Base-by-base conservation (phyloP, 1,140 invertebrate species). In the Ectropis grisescens region DNA sequence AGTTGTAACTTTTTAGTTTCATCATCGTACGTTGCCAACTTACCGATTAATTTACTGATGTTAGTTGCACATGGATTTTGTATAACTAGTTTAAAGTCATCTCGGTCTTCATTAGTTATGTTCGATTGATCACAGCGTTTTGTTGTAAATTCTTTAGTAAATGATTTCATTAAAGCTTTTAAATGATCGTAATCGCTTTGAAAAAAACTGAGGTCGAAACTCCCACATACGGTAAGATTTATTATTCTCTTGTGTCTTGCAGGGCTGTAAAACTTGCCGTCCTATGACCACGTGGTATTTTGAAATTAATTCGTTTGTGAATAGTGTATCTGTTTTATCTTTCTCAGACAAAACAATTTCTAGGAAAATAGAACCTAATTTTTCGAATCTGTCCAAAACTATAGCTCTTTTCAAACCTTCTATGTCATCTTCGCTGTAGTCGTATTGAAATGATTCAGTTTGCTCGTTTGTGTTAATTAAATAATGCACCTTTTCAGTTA, bases 121-220 rank as follows among this genome's bases (percentile, higher is more conserved):
- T 12, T 11, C 10, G 30, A 35, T 14, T 35, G 34, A 8, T 34
- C 31, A 6, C 15, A 34, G 13, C 30, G 32, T 13, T 25, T 47
- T 10, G 26, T 26, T 11, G 41, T 32, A 1, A 33, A 35, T 29
- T 30, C 30, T 3, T 29, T 31, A 11, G 11, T 41, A 13, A 38
- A 14, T 10, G 24, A 25, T 13, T 42, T 32, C 29, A 26, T 47
- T 32, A 47, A 35, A 2, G 13, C 13, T 6, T 31, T 16, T 25
- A 41, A 11, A 7, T 26, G n/a, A 11, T 16, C 8, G 6, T 41
- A 34, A 3, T 35, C 13, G 10, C 24, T 30, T 10, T 34, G n/a
- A 24, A 47, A n/a, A 47, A 29, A 47, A 47, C 6, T 47, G 35
- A 10, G 22, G 27, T 13, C 36, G 35, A 23, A 47, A 47, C 19